Percentiles rank a stretch among this genome's conserved stretches.
Evolutionary conservation across 2,113 vertebrate genomes (phyloP).

Genomic region (Mesitornis unicolor): DNA sequence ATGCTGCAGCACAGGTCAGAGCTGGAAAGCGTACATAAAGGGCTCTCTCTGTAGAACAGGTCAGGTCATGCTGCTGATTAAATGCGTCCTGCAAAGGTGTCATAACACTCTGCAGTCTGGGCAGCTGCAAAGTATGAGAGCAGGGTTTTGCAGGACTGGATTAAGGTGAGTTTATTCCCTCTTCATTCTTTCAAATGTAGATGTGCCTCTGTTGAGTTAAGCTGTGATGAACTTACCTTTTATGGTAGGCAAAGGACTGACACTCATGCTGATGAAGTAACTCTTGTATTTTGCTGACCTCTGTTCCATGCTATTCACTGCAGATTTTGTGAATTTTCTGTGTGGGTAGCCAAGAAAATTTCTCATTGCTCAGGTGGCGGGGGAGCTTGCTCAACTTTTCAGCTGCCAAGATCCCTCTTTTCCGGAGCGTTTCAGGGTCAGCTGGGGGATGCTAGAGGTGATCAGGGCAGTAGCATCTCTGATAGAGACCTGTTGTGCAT

Average conservation of each 20-base stretch:
- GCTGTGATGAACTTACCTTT: not conserved
- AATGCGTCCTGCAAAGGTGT: not conserved
- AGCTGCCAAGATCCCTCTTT: not conserved
- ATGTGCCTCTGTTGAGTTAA: not conserved
- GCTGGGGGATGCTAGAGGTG: not conserved
- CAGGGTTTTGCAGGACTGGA: not conserved
- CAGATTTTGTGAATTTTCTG: not conserved
- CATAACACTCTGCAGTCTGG: not conserved
- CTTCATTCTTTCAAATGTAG: not conserved
- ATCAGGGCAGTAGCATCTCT: not conserved
- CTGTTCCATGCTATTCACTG: not conserved
- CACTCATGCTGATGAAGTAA: not conserved
- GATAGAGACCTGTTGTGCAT: not conserved
- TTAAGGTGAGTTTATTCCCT: not conserved
- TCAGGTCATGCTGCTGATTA: not conserved
- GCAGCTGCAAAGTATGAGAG: not conserved
- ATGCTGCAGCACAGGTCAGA: not conserved
- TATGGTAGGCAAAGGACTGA: not conserved
- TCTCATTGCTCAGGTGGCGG: not conserved
- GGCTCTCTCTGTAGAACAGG: constrained; percentile 4
- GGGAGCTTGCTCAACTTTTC: not conserved
- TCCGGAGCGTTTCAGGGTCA: not conserved
- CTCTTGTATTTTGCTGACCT: not conserved
- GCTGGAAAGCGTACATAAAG: not conserved
- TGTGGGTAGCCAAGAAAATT: not conserved